Evolutionary conservation across 2,797 vertebrate genomes (phyloP).

Genomic region (Hafferia zeledoni): DNA sequence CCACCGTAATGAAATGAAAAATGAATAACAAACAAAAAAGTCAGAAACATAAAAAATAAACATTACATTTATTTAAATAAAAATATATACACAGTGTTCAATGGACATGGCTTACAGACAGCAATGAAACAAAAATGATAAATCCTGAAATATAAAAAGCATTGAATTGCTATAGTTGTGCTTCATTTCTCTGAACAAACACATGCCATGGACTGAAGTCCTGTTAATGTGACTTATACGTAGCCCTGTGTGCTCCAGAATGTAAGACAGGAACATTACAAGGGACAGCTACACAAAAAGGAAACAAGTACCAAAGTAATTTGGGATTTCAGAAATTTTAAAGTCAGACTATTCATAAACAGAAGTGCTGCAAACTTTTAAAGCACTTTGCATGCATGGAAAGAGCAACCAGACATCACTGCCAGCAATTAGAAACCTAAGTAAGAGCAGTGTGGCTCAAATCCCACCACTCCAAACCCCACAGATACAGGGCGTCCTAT

Average conservation of each 20-base stretch:
- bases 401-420: background rate
- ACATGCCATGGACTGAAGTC: background rate
- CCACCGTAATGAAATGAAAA: slow-evolving; percentile 55
- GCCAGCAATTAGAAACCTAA: background rate
- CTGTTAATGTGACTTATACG: background rate
- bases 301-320: slow-evolving; percentile 22
- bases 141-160: slow-evolving; percentile 36
- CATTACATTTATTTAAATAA: slow-evolving; percentile 83
- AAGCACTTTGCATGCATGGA: background rate
- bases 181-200: slow-evolving; percentile 20
- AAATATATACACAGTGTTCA: slow-evolving; percentile 81
- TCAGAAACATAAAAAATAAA: slow-evolving; percentile 81
- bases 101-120: slow-evolving; percentile 77
- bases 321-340: background rate
- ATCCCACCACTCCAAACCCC: background rate
- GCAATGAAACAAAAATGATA: slow-evolving; percentile 66
- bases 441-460: background rate
- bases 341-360: background rate
- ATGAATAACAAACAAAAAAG: slow-evolving; percentile 56
- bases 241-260: background rate
- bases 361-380: background rate
- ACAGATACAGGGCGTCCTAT: background rate
- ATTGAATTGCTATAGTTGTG: slow-evolving; percentile 30
- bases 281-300: slow-evolving; percentile 20
- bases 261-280: background rate